A percentile compares a stretch with the other conserved stretches of the same genome.
Evolutionary conservation across 2,113 vertebrate species (phyloP).

Genomic region (Anoplopoma fimbria): DNA sequence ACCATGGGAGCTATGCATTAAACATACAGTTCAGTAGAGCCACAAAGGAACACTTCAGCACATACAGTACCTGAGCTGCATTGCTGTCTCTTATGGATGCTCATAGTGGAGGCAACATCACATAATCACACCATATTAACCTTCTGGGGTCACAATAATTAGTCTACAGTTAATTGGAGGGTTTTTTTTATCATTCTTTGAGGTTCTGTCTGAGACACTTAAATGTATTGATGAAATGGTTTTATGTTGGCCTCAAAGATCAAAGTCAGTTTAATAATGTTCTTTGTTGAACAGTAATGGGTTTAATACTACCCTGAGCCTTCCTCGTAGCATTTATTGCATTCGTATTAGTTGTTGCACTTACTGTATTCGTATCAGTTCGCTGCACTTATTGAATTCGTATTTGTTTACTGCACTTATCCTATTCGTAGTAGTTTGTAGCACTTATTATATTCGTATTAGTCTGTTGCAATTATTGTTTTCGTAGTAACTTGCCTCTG

Average conservation of each 20-base stretch:
- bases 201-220: neutral
- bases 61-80: neutral
- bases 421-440: no score
- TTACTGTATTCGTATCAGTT: no score
- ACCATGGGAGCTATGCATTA: slow-evolving; percentile 65
- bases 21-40: slow-evolving; percentile 41
- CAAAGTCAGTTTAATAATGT: slow-evolving; percentile 28
- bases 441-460: no score
- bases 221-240: slow-evolving; percentile 22
- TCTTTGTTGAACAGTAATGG: slow-evolving; percentile 7
- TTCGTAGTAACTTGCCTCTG: no score
- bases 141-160: slow-evolving; percentile 17
- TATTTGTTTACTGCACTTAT: no score
- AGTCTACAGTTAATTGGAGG: neutral
- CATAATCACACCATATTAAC: slow-evolving; percentile 29
- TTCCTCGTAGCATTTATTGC: no score
- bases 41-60: slow-evolving; percentile 32
- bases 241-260: slow-evolving; percentile 10
- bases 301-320: no score
- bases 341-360: no score
- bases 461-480: no score
- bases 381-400: no score
- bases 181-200: neutral
- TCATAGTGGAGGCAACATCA: slow-evolving; percentile 20
- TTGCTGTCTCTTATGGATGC: slow-evolving; percentile 9